Evolutionary conservation across 2,888 invertebrate species (phyloP), one percentile per base, ranked within the genome.

Genomic region (Tupiocoris notatus): DNA sequence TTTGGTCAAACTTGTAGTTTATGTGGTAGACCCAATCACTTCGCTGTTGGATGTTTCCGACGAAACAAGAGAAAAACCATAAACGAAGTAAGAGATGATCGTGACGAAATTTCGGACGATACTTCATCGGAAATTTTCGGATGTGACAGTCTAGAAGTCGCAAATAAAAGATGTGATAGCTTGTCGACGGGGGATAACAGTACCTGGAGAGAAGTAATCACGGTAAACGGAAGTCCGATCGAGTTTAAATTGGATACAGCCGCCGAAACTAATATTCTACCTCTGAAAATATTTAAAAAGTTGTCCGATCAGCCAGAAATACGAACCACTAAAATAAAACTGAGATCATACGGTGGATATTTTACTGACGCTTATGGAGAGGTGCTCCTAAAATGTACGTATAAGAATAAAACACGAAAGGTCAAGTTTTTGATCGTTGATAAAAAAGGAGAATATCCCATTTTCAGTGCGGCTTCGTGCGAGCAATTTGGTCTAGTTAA

Each of bases 371-470:
- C 62, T 2, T 18, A 18, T n/a, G 64, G 64, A 9, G 64, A 64
- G 24, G 64, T 22, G 12, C n/a, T n/a, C 12, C 58, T 68, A 7
- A 56, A 18, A 9, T 68, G 68, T 39, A 7, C 68, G 7, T 68
- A 57, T 18, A 68, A 68, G 54, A 56, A 68, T 56, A 56, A 16
- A 18, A 68, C 25, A 2, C 6, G 9, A 23, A 23, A 68, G 12
- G 9, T 56, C 16, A n/a, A 58, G 9, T 68, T 68, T 56, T 17
- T 68, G 9, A 16, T 68, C 6, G 68, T 68, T 1, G 68, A 56
- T 56, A n/a, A 21, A 7, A 23, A 68, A 17, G 18, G 12, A 1
- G 16, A 39, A 56, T n/a, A n/a, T n/a, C 58, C 68, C 1, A 68
- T 56, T 18, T 18, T 57, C 16, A 56, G 68, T 16, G 56, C 20